These are phyloP conservation scores for Rhea americana DNA, from an alignment of 2,113 vertebrate genomes.

Conservation along the genomic window DNA sequence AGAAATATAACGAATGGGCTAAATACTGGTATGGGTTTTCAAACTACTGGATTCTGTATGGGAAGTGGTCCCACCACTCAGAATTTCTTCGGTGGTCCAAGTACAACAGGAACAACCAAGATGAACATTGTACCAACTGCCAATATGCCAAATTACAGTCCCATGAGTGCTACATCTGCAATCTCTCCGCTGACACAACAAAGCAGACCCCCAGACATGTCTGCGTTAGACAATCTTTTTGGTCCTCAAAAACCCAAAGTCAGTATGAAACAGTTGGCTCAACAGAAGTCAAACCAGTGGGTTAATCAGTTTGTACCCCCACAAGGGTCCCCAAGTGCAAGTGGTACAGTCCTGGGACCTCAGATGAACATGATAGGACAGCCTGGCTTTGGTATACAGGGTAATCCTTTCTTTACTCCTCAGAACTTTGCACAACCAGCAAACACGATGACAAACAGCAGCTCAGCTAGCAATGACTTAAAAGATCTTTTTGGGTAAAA, in stretches of 20 bases:
- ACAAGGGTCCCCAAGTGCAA: conserved; percentile 75
- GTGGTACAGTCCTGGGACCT: conserved; percentile 76
- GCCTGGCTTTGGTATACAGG: conserved; percentile 89
- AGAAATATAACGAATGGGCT: conserved; percentile 85
- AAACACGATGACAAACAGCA: conserved; percentile 84
- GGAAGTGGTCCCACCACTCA: conserved; percentile 78
- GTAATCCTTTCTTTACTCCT: conserved; percentile 95
- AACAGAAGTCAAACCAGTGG: conserved; percentile 88
- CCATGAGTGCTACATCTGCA: conserved; percentile 72
- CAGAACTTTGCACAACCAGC: conserved; percentile 92
- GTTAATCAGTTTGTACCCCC: conserved; percentile 85
- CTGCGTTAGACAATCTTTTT: conserved; percentile 92
- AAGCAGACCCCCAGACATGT: conserved; percentile 85
- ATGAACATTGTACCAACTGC: conserved; percentile 80
- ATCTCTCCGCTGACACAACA: conserved; percentile 71
- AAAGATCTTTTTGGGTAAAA: conserved; percentile 96
- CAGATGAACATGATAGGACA: conserved; percentile 76
- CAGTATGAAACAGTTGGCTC: conserved; percentile 91
- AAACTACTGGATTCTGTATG: conserved; percentile 82
- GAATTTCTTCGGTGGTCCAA: conserved; percentile 79
- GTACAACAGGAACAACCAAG: conserved; percentile 56
- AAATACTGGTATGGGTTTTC: conserved; percentile 83
- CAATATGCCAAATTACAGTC: conserved; percentile 84
- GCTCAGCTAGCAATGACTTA: conserved; percentile 92
- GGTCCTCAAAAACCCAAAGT: conserved; percentile 92